A percentile compares a stretch with the other conserved stretches of the same genome.
These are phyloP conservation scores for Botrylloides violaceus DNA, from an alignment of 23 tunicate species.

Conservation along the genomic window DNA sequence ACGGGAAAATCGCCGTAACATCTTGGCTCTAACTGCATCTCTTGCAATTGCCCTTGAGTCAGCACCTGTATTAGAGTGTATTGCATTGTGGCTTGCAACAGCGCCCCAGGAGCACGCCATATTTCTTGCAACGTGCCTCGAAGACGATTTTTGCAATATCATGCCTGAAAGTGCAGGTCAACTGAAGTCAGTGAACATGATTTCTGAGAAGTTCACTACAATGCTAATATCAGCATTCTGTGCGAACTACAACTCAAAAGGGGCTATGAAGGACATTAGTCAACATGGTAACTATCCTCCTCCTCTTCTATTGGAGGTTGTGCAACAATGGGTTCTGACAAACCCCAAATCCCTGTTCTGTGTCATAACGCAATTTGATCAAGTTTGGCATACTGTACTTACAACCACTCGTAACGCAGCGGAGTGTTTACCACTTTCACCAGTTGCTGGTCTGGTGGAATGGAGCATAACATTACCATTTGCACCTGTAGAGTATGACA, in stretches of 20 bases:
- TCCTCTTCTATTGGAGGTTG: slow-evolving; percentile 40
- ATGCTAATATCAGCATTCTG: slow-evolving; percentile 58
- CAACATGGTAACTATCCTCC: slow-evolving; percentile 28
- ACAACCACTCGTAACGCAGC: slow-evolving; percentile 64
- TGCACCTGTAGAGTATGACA: slow-evolving; percentile 25
- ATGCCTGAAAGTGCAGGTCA: slow-evolving; percentile 32
- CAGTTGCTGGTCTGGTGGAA: slow-evolving; percentile 56
- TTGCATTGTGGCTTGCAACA: slow-evolving; percentile 73
- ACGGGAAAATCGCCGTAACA: slow-evolving; percentile 39
- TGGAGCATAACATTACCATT: slow-evolving; percentile 77
- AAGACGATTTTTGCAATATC: slow-evolving; percentile 25
- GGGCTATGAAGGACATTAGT: neutral
- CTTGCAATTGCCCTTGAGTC: slow-evolving; percentile 51
- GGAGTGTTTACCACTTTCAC: slow-evolving; percentile 58
- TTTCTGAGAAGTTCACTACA: slow-evolving; percentile 57
- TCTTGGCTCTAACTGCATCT: slow-evolving; percentile 46
- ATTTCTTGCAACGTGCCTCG: slow-evolving; percentile 26
- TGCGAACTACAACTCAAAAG: slow-evolving; percentile 53
- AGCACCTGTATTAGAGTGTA: slow-evolving; percentile 67
- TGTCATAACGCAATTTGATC: slow-evolving; percentile 58
- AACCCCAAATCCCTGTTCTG: slow-evolving; percentile 50
- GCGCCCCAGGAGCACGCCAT: slow-evolving; percentile 47
- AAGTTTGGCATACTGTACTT: slow-evolving; percentile 76
- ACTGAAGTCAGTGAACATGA: slow-evolving; percentile 29
- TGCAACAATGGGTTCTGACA: slow-evolving; percentile 53